Conservation (phyloP, 2,113 vertebrate species). For the Leptobrachium leishanense region DNA sequence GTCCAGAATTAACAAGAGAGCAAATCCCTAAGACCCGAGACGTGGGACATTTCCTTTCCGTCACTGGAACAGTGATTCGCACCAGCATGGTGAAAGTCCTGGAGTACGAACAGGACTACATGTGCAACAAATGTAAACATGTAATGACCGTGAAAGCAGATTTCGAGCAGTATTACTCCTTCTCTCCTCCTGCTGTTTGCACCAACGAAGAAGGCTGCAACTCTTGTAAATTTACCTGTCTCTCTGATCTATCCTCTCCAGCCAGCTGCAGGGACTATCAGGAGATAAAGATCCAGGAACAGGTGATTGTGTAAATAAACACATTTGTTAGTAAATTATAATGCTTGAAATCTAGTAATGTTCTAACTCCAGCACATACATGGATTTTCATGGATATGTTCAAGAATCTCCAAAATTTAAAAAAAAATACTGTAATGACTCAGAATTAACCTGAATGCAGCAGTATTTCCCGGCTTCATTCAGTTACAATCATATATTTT, state of each 20-base stretch:
- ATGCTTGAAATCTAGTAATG: too few species aligned
- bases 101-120: slow-evolving; percentile 88
- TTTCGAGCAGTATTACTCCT: slow-evolving; percentile 84
- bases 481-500: too few species aligned
- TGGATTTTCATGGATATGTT: too few species aligned
- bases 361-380: too few species aligned
- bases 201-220: slow-evolving; percentile 76
- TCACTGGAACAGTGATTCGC: slow-evolving; percentile 91
- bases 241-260: slow-evolving; percentile 73
- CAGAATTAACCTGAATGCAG: too few species aligned
- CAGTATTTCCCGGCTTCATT: too few species aligned
- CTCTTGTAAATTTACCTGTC: slow-evolving; percentile 84
- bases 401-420: too few species aligned
- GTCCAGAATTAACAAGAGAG: slow-evolving; percentile 90
- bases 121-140: slow-evolving; percentile 87
- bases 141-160: slow-evolving; percentile 78
- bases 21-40: slow-evolving; percentile 88
- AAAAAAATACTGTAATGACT: too few species aligned
- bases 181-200: slow-evolving; percentile 73
- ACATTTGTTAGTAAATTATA: neutral
- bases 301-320: slow-evolving; percentile 67
- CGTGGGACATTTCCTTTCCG: slow-evolving; percentile 88
- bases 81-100: slow-evolving; percentile 87
- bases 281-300: slow-evolving; percentile 97
- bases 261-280: slow-evolving; percentile 87